Percentiles rank a stretch among this genome's conserved stretches.
Conservation (phyloP, 2,797 vertebrate genomes). For the Ispidina lecontei region DNA sequence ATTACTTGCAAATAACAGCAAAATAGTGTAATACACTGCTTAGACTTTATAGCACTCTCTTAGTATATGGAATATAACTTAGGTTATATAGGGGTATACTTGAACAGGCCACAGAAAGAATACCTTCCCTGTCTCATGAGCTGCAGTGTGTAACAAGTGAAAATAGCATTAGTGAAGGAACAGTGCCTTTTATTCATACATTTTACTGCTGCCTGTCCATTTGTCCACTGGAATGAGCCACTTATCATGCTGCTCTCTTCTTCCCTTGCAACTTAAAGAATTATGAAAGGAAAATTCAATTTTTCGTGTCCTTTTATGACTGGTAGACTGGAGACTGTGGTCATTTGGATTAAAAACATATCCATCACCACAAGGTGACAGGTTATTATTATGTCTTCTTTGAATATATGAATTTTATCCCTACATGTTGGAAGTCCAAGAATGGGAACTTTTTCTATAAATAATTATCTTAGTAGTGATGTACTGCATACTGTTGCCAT, state of each 20-base stretch:
- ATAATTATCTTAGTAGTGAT: slow-evolving; percentile 81
- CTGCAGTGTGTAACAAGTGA: slow-evolving; percentile 63
- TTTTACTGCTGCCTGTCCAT: slow-evolving; percentile 73
- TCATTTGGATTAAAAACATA: slow-evolving; percentile 84
- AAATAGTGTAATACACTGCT: background rate
- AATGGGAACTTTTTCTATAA: slow-evolving; percentile 82
- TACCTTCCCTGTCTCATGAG: background rate
- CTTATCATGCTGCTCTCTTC: slow-evolving; percentile 74
- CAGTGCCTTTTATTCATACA: slow-evolving; percentile 63
- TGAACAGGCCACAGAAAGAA: background rate
- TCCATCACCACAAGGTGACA: slow-evolving; percentile 73
- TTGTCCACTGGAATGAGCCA: slow-evolving; percentile 78
- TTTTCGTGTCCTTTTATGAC: slow-evolving; percentile 76
- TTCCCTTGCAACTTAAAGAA: slow-evolving; percentile 76
- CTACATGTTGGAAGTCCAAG: slow-evolving; percentile 69
- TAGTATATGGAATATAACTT: slow-evolving; percentile 18
- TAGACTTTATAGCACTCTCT: background rate
- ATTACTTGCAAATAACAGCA: slow-evolving; percentile 35
- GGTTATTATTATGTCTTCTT: slow-evolving; percentile 81
- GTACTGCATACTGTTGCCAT: slow-evolving; percentile 75
- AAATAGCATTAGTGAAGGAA: slow-evolving; percentile 70
- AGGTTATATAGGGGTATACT: background rate
- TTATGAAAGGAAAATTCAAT: slow-evolving; percentile 80
- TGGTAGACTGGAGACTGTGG: slow-evolving; percentile 77
- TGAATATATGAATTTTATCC: slow-evolving; percentile 83